Percentiles rank a stretch among this genome's conserved stretches.
These are phyloP conservation scores for Platichthys stellatus DNA, from an alignment of 2,113 vertebrate species.

Conservation along the genomic window DNA sequence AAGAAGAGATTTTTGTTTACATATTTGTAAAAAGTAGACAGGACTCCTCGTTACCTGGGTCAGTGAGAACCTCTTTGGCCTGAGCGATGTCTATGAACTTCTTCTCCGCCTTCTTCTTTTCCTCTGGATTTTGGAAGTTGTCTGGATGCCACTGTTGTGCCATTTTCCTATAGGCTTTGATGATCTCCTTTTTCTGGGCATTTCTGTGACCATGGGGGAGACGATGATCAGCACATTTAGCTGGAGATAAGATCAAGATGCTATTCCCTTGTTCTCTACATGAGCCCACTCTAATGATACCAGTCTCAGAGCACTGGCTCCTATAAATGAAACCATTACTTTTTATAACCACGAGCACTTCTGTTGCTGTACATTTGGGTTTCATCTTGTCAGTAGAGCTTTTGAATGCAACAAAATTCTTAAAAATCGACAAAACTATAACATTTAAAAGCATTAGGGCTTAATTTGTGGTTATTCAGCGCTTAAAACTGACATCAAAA, in stretches of 20 bases:
- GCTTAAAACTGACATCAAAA: no score
- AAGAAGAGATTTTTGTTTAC: no score
- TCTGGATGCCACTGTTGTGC: slow-evolving; percentile 98
- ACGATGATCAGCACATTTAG: slow-evolving; percentile 20
- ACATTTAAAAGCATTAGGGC: not conserved
- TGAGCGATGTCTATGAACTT: slow-evolving; percentile 98
- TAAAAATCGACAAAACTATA: not conserved
- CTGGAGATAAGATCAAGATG: not conserved
- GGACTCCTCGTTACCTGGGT: slow-evolving; percentile 86
- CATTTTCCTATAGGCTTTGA: slow-evolving; percentile 96
- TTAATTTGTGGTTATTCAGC: not conserved
- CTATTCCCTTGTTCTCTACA: not conserved
- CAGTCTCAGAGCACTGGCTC: not conserved
- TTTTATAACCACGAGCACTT: not conserved
- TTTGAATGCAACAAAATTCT: slow-evolving; percentile 9
- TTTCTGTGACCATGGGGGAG: slow-evolving; percentile 79
- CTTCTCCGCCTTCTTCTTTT: slow-evolving; percentile 97
- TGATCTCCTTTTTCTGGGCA: slow-evolving; percentile 97
- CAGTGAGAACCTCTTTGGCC: slow-evolving; percentile 97
- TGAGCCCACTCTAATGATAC: slow-evolving; percentile 17
- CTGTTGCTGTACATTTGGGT: slow-evolving; percentile 11
- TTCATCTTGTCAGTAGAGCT: not conserved
- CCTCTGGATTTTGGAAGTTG: slow-evolving; percentile 94
- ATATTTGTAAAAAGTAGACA: no score
- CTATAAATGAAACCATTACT: not conserved